Conservation (phyloP, 2,113 vertebrate species). For the Pelvicachromis taeniatus region DNA sequence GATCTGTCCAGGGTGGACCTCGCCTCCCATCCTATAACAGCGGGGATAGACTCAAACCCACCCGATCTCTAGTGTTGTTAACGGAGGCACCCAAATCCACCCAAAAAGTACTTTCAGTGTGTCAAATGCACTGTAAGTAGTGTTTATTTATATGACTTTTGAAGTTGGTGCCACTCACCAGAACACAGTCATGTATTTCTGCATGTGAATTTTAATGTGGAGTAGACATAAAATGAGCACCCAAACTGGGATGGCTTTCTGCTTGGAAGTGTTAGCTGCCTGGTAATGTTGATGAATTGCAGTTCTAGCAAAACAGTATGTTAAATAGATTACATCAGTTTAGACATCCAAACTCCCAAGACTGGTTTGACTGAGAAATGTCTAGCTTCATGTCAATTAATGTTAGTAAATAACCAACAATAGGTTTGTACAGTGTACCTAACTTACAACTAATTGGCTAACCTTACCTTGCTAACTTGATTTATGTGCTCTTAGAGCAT, state of each 20-base stretch:
- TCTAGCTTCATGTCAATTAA: neutral
- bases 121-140: neutral
- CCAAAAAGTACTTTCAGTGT: neutral
- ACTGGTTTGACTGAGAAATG: neutral
- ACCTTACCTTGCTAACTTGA: neutral
- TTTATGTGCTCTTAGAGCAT: neutral
- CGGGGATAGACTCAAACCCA: neutral
- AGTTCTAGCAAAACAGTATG: neutral
- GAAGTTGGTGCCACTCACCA: neutral
- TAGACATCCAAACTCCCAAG: neutral
- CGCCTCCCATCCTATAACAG: neutral
- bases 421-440: neutral
- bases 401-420: neutral
- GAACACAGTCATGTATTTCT: neutral
- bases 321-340: neutral
- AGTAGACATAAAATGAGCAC: neutral
- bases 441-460: neutral
- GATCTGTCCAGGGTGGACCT: neutral
- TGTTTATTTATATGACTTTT: neutral
- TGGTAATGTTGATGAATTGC: neutral
- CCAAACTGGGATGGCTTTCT: neutral
- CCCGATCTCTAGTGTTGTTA: neutral
- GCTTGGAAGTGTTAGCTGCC: neutral
- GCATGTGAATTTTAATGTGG: neutral
- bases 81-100: neutral